These are phyloP conservation scores for Ctenomys sociabilis DNA, from an alignment of 2,113 vertebrate genomes.

Conservation along the genomic window DNA sequence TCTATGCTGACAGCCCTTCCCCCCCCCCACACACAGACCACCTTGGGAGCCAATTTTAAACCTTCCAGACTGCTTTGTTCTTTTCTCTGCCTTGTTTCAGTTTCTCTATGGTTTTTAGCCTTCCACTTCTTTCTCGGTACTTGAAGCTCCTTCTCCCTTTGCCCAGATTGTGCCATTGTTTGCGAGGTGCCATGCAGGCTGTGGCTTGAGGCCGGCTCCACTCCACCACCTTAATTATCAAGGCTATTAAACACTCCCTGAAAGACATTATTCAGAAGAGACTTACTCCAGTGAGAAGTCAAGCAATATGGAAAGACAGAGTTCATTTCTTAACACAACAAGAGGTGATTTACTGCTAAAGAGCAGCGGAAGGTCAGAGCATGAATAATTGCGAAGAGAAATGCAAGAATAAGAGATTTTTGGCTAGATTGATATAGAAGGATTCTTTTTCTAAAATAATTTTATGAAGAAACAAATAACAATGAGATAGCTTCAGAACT, in stretches of 20 bases:
- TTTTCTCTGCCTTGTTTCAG: not conserved
- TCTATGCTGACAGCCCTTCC: fast-evolving
- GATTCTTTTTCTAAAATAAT: too few species aligned
- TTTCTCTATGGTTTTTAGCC: not conserved
- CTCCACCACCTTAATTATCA: not conserved
- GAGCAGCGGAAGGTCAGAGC: not conserved
- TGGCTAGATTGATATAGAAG: not conserved
- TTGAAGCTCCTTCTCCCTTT: not conserved
- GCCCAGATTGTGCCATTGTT: not conserved
- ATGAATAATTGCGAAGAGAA: not conserved
- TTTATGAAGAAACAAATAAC: too few species aligned
- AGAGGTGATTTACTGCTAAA: not conserved
- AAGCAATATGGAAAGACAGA: not conserved
- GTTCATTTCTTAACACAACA: not conserved
- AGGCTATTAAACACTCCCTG: too few species aligned
- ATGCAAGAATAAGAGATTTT: not conserved
- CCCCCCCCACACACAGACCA: too few species aligned
- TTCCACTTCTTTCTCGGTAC: not conserved
- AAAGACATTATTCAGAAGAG: not conserved
- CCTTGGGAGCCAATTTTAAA: not conserved
- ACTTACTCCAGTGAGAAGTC: not conserved
- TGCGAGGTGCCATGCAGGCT: not conserved
- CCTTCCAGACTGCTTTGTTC: not conserved
- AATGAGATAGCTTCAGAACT: too few species aligned
- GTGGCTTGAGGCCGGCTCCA: not conserved